Percentiles rank a stretch among this genome's conserved stretches.
phyloP scores from a whole-genome alignment of 2,797 vertebrate genomes.

The Dendrocincla fuliginosa region DNA sequence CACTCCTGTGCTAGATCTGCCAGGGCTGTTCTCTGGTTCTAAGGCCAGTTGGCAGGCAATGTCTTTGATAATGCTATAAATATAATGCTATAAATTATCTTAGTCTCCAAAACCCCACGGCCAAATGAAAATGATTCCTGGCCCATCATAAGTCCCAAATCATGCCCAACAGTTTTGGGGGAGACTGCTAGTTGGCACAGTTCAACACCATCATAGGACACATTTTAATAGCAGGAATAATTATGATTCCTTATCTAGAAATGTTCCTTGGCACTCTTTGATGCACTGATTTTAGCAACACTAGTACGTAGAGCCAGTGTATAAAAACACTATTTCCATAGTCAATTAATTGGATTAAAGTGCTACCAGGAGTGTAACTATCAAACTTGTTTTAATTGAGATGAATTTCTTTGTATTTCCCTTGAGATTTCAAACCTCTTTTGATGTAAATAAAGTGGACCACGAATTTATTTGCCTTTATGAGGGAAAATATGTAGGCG shows the following conservation, averaged over 20 bases:
- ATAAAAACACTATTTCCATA: neutral
- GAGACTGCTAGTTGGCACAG: neutral
- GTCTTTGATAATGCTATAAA: neutral
- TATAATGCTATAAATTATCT: neutral
- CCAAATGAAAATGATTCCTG: neutral
- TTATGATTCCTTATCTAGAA: neutral
- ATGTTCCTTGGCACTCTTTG: neutral
- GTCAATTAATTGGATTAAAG: neutral
- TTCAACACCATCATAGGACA: neutral
- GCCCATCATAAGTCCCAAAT: neutral
- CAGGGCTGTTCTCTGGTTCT: neutral
- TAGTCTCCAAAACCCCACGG: neutral
- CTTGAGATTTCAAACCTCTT: neutral
- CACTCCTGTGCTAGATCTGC: neutral
- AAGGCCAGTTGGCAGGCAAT: neutral
- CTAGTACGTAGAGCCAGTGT: neutral
- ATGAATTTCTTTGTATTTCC: neutral
- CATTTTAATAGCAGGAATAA: neutral
- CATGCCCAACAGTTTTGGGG: neutral
- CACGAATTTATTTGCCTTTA: neutral
- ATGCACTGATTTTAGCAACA: neutral
- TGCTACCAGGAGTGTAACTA: neutral
- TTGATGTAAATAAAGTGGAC: neutral
- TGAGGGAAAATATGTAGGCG: neutral
- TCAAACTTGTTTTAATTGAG: neutral